Evolutionary conservation across 2,888 invertebrate genomes (phyloP).

Genomic region (Nephrotoma flavescens): DNA sequence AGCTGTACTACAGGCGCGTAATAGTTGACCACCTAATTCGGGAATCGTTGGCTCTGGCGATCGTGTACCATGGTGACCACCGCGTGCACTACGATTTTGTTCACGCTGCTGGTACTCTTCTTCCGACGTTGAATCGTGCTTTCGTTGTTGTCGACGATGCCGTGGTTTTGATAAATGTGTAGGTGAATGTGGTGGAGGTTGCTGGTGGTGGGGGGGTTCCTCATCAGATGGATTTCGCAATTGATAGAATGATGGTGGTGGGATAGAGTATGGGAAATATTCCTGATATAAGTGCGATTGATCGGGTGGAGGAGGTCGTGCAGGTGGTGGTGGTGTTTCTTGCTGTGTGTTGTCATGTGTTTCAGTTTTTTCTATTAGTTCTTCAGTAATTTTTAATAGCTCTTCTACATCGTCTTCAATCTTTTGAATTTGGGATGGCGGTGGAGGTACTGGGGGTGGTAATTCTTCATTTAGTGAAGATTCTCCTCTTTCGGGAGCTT

Average conservation of each 20-base stretch:
- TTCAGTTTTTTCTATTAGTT: slow-evolving; percentile 10
- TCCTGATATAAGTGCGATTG: slow-evolving; percentile 30
- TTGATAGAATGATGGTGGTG: slow-evolving; percentile 36
- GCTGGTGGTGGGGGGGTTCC: slow-evolving; percentile 26
- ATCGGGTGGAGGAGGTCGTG: slow-evolving; percentile 37
- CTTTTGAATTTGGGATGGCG: slow-evolving; percentile 13
- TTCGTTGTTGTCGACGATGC: slow-evolving; percentile 37
- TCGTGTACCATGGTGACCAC: slow-evolving; percentile 25
- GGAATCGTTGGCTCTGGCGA: slow-evolving; percentile 48
- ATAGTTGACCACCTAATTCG: slow-evolving; percentile 54
- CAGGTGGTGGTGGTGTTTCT: slow-evolving; percentile 26
- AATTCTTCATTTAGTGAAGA: not conserved
- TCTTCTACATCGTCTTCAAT: slow-evolving; percentile 15
- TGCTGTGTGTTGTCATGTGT: slow-evolving; percentile 21
- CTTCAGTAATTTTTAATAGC: not conserved
- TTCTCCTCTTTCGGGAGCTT: not conserved
- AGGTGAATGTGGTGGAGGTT: slow-evolving; percentile 20
- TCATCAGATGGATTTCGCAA: slow-evolving; percentile 30
- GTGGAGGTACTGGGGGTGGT: not conserved
- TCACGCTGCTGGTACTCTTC: slow-evolving; percentile 32
- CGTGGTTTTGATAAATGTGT: slow-evolving; percentile 24
- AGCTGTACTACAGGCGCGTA: slow-evolving; percentile 51
- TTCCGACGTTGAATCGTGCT: slow-evolving; percentile 37
- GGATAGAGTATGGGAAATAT: slow-evolving; percentile 38
- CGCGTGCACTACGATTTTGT: slow-evolving; percentile 32